A percentile compares a stretch with the other conserved stretches of the same genome.
Conservation (phyloP, 2,797 vertebrate species). For the Ctenopoma multispine region DNA sequence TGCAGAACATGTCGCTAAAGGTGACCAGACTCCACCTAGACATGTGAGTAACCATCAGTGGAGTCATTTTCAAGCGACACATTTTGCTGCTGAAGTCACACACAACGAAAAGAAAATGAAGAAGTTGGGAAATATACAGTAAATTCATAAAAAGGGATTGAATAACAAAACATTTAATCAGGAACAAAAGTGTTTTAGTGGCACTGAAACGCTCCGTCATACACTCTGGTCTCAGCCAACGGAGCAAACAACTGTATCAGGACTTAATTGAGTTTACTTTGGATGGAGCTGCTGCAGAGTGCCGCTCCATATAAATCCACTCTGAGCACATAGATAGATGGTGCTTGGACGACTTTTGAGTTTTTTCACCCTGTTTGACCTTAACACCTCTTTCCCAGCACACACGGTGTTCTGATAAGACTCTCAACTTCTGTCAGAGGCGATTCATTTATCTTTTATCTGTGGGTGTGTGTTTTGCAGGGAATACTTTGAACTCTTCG, state of each 20-base stretch:
- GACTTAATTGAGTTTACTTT: slow-evolving; percentile 21
- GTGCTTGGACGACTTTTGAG: background rate
- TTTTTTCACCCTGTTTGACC: background rate
- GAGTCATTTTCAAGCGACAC: too few species aligned
- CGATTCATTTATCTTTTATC: background rate
- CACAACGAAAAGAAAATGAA: too few species aligned
- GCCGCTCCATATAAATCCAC: slow-evolving; percentile 4
- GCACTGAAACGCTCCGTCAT: background rate
- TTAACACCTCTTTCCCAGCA: background rate
- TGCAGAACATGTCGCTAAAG: too few species aligned
- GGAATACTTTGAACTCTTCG: slow-evolving; percentile 17
- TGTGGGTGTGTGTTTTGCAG: background rate
- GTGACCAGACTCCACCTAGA: too few species aligned
- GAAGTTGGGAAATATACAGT: too few species aligned
- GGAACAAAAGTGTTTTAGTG: too few species aligned
- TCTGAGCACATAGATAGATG: background rate
- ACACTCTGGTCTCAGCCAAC: too few species aligned
- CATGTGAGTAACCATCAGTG: too few species aligned
- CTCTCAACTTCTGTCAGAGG: background rate
- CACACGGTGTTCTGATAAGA: background rate
- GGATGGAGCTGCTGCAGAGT: background rate
- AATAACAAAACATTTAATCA: too few species aligned
- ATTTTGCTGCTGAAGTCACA: too few species aligned
- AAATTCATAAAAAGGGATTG: too few species aligned
- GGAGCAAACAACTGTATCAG: slow-evolving; percentile 2